These are phyloP conservation scores for Xiphias gladius DNA, from an alignment of 2,113 vertebrate genomes.

Conservation along the genomic window DNA sequence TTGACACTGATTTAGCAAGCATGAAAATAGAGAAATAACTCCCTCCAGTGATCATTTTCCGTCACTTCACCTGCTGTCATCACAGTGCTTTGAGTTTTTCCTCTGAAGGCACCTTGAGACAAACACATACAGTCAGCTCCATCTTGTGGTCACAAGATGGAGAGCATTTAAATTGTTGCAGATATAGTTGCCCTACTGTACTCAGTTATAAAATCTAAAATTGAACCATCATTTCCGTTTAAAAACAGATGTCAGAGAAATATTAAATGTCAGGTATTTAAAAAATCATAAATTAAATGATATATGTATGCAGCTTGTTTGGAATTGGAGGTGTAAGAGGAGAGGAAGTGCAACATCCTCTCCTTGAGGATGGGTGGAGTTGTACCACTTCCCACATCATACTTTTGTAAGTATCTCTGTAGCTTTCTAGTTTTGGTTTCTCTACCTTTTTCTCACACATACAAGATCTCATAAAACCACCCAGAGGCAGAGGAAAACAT, in stretches of 20 bases:
- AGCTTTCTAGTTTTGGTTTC: constrained; percentile 45
- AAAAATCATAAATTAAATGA: background rate
- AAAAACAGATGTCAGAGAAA: background rate
- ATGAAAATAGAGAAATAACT: constrained; percentile 20
- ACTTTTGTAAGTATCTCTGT: constrained; percentile 1
- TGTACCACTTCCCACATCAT: constrained; percentile 56
- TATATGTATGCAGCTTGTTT: background rate
- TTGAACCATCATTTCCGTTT: background rate
- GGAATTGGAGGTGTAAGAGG: background rate
- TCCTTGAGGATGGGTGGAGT: constrained; percentile 64
- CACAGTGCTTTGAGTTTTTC: background rate
- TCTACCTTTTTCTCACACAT: constrained; percentile 15
- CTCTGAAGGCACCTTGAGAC: background rate
- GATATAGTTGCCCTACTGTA: background rate
- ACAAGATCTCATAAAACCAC: no score
- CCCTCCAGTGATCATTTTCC: constrained; percentile 52
- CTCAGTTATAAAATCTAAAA: background rate
- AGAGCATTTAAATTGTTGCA: background rate
- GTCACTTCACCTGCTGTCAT: constrained; percentile 16
- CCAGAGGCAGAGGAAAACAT: no score
- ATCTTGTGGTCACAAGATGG: constrained; percentile 47
- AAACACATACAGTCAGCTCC: constrained; percentile 19
- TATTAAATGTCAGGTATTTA: background rate
- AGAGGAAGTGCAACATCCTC: constrained; percentile 67
- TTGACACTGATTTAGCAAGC: background rate